These are phyloP conservation scores for Phylloscopus collybita DNA, from an alignment of 2,797 vertebrate species.

Conservation along the genomic window DNA sequence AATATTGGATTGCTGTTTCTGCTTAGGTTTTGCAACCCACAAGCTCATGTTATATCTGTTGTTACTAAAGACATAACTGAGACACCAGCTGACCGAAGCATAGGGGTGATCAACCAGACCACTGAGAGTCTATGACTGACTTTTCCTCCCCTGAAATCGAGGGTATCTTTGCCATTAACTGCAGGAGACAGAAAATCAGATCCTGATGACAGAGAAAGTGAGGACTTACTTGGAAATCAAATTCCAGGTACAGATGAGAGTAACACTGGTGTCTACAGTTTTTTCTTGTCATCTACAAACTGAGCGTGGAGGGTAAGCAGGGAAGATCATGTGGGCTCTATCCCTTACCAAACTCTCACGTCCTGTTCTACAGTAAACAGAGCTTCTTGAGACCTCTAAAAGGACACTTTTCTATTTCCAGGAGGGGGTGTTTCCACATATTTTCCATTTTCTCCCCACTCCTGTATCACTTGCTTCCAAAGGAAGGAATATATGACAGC, in stretches of 20 bases:
- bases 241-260: not conserved
- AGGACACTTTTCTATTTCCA: not conserved
- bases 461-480: not conserved
- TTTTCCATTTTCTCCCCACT: not conserved
- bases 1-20: not conserved
- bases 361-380: not conserved
- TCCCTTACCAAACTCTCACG: not conserved
- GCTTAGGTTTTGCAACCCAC: not conserved
- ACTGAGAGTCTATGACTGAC: not conserved
- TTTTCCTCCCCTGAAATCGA: not conserved
- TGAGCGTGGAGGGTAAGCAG: not conserved
- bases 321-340: not conserved
- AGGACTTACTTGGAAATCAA: not conserved
- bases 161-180: not conserved
- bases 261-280: not conserved
- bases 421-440: rapidly evolving
- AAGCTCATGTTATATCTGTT: not conserved
- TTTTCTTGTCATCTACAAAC: not conserved
- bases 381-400: not conserved
- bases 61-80: not conserved
- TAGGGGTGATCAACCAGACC: not conserved
- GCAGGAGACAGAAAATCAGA: not conserved
- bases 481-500: not conserved
- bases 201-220: not conserved
- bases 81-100: not conserved